Evolutionary conservation across 2,113 vertebrate genomes (phyloP).

Genomic region (Thinocorus orbignyianus): DNA sequence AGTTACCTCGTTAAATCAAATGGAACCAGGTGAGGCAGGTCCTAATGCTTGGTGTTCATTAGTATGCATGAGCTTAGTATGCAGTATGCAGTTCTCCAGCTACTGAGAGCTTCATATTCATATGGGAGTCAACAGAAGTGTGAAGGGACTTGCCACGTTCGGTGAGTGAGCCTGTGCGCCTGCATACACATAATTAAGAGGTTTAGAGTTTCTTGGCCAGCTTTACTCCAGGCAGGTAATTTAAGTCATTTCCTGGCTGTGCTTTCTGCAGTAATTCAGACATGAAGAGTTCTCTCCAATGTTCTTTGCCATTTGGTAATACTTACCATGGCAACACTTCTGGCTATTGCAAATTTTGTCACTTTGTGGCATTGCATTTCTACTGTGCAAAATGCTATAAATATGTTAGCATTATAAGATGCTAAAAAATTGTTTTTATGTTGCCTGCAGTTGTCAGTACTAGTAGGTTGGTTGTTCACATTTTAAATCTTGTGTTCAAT

Average conservation of each 20-base stretch:
- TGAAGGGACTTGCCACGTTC: neutral
- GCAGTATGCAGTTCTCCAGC: neutral
- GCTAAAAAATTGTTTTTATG: neutral
- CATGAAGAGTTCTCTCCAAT: neutral
- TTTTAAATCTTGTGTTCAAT: neutral
- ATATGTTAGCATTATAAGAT: neutral
- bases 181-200: fast-evolving
- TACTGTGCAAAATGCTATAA: neutral
- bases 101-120: neutral
- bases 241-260: neutral
- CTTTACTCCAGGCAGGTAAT: neutral
- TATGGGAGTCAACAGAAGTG: neutral
- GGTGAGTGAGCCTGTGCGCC: neutral
- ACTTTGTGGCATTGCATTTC: neutral
- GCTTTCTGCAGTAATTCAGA: neutral
- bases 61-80: neutral
- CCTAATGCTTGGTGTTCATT: neutral
- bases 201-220: neutral
- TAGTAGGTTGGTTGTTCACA: neutral
- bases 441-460: neutral
- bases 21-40: neutral
- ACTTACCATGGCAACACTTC: neutral
- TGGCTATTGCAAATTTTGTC: neutral
- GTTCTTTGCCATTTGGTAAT: neutral
- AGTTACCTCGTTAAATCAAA: neutral